Evolutionary conservation across 2,888 invertebrate genomes (phyloP), one percentile per base, ranked within the genome.

Genomic region (Cryptus viduatorius): DNA sequence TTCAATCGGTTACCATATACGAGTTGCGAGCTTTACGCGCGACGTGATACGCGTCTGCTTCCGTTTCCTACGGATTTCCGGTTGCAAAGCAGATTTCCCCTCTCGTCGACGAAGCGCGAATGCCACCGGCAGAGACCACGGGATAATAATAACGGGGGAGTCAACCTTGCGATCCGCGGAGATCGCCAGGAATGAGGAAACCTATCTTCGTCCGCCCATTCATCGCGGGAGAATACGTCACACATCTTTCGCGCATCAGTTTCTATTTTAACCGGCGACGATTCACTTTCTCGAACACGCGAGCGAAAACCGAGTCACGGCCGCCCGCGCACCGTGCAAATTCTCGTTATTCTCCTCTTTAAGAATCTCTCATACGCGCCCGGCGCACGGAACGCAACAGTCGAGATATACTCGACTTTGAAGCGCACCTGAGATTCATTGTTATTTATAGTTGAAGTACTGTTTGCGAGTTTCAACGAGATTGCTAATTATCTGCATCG

Each of bases 111-210:
- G 12, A 31, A 37, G 50, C 59, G 31, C 31, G 7, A 56, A 37
- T n/a, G 4, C 61, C 14, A 5, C 31, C 29, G 29, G 5, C 29
- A 4, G 29, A 29, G 12, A 3, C 59, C 1, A 29, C 31, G 24
- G 12, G 10, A 4, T 12, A 10, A 61, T 61, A 29, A 31, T 29
- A 14, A 12, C 1, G 5, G 14, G 31, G 29, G 14, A 14, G 14
- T 61, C 61, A 82, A 80, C 82, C 80, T 82, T 73, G 84, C 76
- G 50, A 78, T 14, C 50, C 67, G 44, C 64, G 53, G 76, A 37
- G 56, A 65, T 79, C 59, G 61, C 65, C 67, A 65, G 82, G 85
- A 85, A 86, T 87, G 86, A 85, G 87, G 87, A 87, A 87, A 84
- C 72, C 85, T 84, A 86, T 86, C 76, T 84, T 83, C 31, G 69